Base-by-base conservation (phyloP, 2,797 vertebrate genomes). In the Poeciliopsis turneri region DNA sequence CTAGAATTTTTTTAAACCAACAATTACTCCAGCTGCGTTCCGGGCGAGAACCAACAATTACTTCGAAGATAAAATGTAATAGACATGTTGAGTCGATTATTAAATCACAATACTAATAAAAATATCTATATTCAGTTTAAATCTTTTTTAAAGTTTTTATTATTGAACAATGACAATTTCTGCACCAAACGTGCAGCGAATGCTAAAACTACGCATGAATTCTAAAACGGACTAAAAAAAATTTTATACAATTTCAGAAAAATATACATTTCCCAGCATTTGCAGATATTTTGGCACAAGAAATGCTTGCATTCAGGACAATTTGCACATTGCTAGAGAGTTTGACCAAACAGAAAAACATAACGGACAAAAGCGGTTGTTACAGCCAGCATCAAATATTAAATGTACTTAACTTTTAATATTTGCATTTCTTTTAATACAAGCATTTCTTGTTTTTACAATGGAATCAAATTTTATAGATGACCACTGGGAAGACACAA, bases 101-200 rank as follows among this genome's bases (percentile, higher is more conserved):
- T 33, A 30, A 64, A 66, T 23, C 18, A 23, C 8, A 36, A 3
- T 25, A 68, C 68, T 8, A 46, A 46, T 46, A 3, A 46, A 16
- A 45, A 45, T 9, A 30, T 49, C 2, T 0, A 41, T 7, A 59
- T 53, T 53, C 10, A 4, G 36, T 18, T 77, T 11, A 36, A 61
- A 0, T 51, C 80, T 75, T 57, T 57, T 72, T 64, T 2, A 33
- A 86, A 47, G 8, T 23, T 49, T 85, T 94, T 94, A 94, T 96
- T 95, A 97, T 96, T 96, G 93, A 94, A 95, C 95, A 97, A 96
- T 93, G 91, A 91, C 87, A 95, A 94, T 92, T 73, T 93, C 76
- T 84, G 88, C 94, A 95, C 94, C 88, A 88, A 94, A 75, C n/a
- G 92, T 95, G 94, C 93, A 92, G 88, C 39, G 70, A 89, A 89